A percentile compares a stretch with the other conserved stretches of the same genome.
These are phyloP conservation scores for Drosophila sordidapex DNA, from an alignment of 2,888 invertebrate species.

Conservation along the genomic window DNA sequence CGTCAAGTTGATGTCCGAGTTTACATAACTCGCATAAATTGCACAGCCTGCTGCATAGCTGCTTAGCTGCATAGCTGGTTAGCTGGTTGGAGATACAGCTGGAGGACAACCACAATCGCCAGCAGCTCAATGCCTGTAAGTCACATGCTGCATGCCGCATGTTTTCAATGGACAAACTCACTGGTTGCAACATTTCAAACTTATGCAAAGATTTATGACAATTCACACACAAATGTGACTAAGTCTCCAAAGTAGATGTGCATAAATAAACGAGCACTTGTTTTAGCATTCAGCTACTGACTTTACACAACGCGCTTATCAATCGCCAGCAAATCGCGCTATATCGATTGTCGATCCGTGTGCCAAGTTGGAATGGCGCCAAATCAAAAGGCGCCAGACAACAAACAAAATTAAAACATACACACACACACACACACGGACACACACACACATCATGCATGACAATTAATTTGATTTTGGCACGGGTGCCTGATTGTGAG, in stretches of 20 bases:
- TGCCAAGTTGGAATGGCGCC: conserved; percentile 76
- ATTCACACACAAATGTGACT: conserved; percentile 47
- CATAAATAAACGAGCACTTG: not conserved
- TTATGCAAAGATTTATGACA: conserved; percentile 74
- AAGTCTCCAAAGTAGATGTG: conserved; percentile 17
- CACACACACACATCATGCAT: conserved; percentile 71
- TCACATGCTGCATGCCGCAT: conserved; percentile 17
- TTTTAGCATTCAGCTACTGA: conserved; percentile 29
- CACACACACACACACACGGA: conserved; percentile 51
- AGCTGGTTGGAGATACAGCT: conserved; percentile 25
- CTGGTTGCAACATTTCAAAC: conserved; percentile 37
- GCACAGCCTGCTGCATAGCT: conserved; percentile 29
- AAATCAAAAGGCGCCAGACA: conserved; percentile 56
- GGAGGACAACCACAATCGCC: conserved; percentile 80
- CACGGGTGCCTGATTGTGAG: conserved; percentile 30
- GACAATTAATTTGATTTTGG: conserved; percentile 75
- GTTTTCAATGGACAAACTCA: conserved; percentile 18
- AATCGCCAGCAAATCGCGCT: conserved; percentile 38
- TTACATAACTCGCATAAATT: conserved; percentile 74
- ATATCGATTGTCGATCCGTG: conserved; percentile 47
- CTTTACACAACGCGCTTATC: conserved; percentile 42
- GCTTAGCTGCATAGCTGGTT: conserved; percentile 5
- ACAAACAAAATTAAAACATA: conserved; percentile 26
- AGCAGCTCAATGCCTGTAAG: conserved; percentile 37
- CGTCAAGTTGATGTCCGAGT: conserved; percentile 75